Percentiles rank a stretch among this genome's conserved stretches.
phyloP scores from a whole-genome alignment of 2,888 invertebrate genomes.

The Isoperla grammatica region DNA sequence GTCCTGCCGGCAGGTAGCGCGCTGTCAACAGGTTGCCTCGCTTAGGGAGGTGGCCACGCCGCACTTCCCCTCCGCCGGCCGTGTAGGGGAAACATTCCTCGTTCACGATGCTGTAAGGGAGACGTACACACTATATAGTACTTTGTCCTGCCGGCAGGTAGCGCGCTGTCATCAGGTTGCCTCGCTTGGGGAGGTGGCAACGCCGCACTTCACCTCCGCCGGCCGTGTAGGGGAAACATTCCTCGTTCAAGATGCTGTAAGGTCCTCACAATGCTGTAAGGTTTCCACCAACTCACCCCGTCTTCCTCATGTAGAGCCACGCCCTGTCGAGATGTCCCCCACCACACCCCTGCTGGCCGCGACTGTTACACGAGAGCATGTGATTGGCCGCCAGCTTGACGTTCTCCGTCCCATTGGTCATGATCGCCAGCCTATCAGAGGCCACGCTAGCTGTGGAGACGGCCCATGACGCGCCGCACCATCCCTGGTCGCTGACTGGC shows the following conservation, averaged over 20 bases:
- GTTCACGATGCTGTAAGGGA: conserved; percentile 64
- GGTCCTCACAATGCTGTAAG: no score
- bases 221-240: background rate
- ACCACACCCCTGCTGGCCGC: conserved; percentile 71
- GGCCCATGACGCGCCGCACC: conserved; percentile 91
- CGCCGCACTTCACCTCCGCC: no score
- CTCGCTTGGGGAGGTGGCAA: no score
- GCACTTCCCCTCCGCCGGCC: conserved; percentile 54
- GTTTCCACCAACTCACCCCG: conserved; percentile 46
- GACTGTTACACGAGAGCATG: conserved; percentile 76
- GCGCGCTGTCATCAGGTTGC: no score
- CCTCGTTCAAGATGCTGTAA: no score
- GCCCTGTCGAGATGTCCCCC: conserved; percentile 89
- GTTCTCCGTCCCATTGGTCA: conserved; percentile 72
- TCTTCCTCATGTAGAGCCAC: conserved; percentile 80
- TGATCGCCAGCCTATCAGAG: conserved; percentile 74
- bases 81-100: conserved; percentile 77
- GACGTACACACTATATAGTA: no score
- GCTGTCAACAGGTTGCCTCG: conserved; percentile 36
- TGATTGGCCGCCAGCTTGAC: conserved; percentile 76
- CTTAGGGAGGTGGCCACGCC: conserved; percentile 58
- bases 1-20: conserved; percentile 31
- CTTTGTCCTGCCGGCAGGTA: no score
- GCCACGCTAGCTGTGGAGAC: conserved; percentile 77
- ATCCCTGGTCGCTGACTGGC: conserved; percentile 52